Evolutionary conservation across 2,888 invertebrate genomes (phyloP).

Genomic region (Selenia dentaria): DNA sequence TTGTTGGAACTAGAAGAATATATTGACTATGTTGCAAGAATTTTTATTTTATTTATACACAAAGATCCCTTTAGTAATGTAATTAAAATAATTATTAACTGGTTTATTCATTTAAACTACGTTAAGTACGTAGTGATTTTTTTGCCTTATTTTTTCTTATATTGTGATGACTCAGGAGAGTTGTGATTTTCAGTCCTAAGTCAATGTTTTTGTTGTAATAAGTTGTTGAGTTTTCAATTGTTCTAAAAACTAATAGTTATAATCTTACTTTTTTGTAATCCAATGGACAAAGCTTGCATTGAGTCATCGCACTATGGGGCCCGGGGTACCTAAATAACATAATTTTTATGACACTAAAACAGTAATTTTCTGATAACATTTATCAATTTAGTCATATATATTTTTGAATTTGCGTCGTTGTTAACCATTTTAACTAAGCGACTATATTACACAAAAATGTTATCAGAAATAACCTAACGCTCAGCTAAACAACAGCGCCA

Average conservation of each 20-base stretch:
- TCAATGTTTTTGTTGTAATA: slow-evolving; percentile 42
- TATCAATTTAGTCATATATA: neutral
- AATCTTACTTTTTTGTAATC: slow-evolving; percentile 42
- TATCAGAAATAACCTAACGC: slow-evolving; percentile 20
- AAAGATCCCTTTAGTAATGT: slow-evolving; percentile 51
- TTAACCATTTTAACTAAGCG: neutral
- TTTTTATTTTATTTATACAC: slow-evolving; percentile 73
- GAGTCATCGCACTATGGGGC: slow-evolving; percentile 84
- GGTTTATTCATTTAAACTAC: slow-evolving; percentile 25
- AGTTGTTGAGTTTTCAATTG: slow-evolving; percentile 39
- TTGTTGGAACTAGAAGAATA: slow-evolving; percentile 80
- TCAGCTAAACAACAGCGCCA: slow-evolving; percentile 9
- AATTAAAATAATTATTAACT: slow-evolving; percentile 46
- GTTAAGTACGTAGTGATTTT: too few relatives aligned
- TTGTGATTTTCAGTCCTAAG: slow-evolving; percentile 50
- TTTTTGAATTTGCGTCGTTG: neutral
- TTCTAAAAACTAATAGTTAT: slow-evolving; percentile 34
- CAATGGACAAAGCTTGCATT: slow-evolving; percentile 82
- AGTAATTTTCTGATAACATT: slow-evolving; percentile 44
- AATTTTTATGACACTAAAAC: slow-evolving; percentile 22
- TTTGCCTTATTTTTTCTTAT: slow-evolving; percentile 62
- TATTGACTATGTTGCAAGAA: slow-evolving; percentile 80
- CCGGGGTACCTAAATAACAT: slow-evolving; percentile 51
- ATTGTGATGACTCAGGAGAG: slow-evolving; percentile 83
- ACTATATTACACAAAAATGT: slow-evolving; percentile 12